Evolutionary conservation across 1,140 invertebrate genomes (phyloP).

Genomic region (Hypothenemus hampei): DNA sequence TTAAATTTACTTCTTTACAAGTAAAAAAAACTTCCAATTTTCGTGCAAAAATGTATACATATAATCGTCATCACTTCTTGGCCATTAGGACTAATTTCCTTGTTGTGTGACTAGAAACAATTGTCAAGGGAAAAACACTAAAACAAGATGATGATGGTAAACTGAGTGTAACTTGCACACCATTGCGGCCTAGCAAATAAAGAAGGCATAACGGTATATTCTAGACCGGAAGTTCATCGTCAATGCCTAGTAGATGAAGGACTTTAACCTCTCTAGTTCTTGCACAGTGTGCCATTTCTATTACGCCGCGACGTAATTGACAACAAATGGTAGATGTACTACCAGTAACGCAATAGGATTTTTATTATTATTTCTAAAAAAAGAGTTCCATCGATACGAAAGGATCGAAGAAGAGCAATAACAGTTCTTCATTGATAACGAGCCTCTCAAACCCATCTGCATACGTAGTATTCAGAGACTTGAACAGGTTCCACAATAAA

Average conservation of each 20-base stretch:
- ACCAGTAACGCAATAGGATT: no score
- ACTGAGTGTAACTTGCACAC: conserved; percentile 15
- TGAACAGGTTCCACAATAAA: conserved; percentile 1
- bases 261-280: conserved; percentile 40
- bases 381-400: no score
- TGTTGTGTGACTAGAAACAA: conserved; percentile 4
- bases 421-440: no score
- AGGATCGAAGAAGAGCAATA: no score
- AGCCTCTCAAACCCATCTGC: neutral
- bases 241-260: conserved; percentile 39
- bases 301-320: conserved; percentile 26
- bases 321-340: no score
- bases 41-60: no score
- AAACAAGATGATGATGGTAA: conserved; percentile 2
- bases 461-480: neutral
- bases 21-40: no score
- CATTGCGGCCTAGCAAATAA: conserved; percentile 18
- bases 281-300: conserved; percentile 35
- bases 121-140: conserved; percentile 12
- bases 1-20: no score
- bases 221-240: conserved; percentile 41
- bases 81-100: no score
- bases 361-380: no score
- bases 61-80: no score
- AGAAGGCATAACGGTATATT: conserved; percentile 37